phyloP scores from a whole-genome alignment of 1,140 invertebrate species.

The Mercenaria mercenaria region DNA sequence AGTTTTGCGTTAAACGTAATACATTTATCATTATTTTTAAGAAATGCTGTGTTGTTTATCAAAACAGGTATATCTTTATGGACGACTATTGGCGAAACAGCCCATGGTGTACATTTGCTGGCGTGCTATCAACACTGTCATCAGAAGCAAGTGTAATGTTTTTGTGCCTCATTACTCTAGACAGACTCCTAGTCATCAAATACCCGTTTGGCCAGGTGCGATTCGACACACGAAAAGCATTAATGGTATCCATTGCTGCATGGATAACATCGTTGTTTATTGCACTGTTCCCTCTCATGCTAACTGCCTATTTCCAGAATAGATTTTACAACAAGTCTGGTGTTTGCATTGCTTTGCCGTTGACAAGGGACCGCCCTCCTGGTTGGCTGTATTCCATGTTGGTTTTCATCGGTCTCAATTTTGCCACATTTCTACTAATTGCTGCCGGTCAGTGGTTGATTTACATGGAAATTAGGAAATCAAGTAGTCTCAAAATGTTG shows the following conservation, averaged over 20 bases:
- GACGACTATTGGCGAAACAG: slow-evolving; percentile 73
- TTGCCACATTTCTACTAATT: slow-evolving; percentile 68
- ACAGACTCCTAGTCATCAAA: slow-evolving; percentile 76
- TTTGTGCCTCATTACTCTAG: slow-evolving; percentile 76
- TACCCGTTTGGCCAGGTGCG: no score
- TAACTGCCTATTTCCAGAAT: slow-evolving; percentile 45
- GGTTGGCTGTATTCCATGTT: slow-evolving; percentile 69
- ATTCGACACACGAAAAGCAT: slow-evolving; percentile 33
- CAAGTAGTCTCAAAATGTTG: no score
- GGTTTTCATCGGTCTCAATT: slow-evolving; percentile 71
- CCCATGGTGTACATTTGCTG: slow-evolving; percentile 74
- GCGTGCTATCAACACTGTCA: slow-evolving; percentile 75
- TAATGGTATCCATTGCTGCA: background rate
- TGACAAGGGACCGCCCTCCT: slow-evolving; percentile 49
- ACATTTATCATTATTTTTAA: no score
- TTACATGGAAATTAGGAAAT: slow-evolving; percentile 47
- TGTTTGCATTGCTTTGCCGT: slow-evolving; percentile 71
- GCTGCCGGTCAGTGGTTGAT: slow-evolving; percentile 67
- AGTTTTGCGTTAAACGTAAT: no score
- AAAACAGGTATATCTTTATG: slow-evolving; percentile 74
- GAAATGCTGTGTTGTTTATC: no score
- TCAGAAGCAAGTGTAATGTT: slow-evolving; percentile 74
- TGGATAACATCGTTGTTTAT: slow-evolving; percentile 69
- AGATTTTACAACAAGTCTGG: slow-evolving; percentile 69
- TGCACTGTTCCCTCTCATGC: slow-evolving; percentile 66